Conservation (phyloP, 2,797 vertebrate genomes). For the Chanos chanos region DNA sequence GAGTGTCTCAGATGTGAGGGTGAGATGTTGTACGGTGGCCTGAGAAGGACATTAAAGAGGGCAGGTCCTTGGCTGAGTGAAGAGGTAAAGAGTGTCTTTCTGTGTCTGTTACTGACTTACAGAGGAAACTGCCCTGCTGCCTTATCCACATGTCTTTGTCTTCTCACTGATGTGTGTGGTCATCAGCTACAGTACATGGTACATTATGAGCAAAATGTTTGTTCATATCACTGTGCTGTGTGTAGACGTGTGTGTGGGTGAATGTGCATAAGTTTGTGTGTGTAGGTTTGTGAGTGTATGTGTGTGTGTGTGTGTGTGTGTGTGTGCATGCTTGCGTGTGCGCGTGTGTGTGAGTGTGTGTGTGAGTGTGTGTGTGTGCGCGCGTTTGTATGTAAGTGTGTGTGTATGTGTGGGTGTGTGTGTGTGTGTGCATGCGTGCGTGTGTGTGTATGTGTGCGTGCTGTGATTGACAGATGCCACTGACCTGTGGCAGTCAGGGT, state of each 20-base stretch:
- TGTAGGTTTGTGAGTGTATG: not conserved
- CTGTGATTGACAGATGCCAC: constrained; percentile 79
- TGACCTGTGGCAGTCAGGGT: constrained; percentile 76
- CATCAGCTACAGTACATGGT: too few relatives aligned
- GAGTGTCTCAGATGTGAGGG: not conserved
- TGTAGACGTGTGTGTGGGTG: too few relatives aligned
- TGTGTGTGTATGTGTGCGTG: constrained; percentile 21
- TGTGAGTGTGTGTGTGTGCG: constrained; percentile 4
- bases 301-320: constrained; percentile 22
- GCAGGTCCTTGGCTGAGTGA: constrained; percentile 36
- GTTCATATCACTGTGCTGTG: not conserved
- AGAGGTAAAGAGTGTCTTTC: constrained; percentile 30
- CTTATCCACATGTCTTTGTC: too few relatives aligned
- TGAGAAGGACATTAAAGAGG: constrained; percentile 41
- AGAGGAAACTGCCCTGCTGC: too few relatives aligned
- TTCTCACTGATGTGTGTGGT: constrained; percentile 18
- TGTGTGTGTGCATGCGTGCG: constrained; percentile 11
- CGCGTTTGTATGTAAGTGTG: constrained; percentile 3
- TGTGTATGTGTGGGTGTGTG: constrained; percentile 20
- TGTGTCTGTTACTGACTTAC: too few relatives aligned
- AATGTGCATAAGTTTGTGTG: constrained; percentile 4
- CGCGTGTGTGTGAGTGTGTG: constrained; percentile 29
- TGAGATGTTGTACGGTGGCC: constrained; percentile 38
- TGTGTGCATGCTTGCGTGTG: not conserved
- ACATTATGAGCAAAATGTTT: too few relatives aligned